Evolutionary conservation across 2,113 vertebrate genomes (phyloP).

Genomic region (Piaya cayana): DNA sequence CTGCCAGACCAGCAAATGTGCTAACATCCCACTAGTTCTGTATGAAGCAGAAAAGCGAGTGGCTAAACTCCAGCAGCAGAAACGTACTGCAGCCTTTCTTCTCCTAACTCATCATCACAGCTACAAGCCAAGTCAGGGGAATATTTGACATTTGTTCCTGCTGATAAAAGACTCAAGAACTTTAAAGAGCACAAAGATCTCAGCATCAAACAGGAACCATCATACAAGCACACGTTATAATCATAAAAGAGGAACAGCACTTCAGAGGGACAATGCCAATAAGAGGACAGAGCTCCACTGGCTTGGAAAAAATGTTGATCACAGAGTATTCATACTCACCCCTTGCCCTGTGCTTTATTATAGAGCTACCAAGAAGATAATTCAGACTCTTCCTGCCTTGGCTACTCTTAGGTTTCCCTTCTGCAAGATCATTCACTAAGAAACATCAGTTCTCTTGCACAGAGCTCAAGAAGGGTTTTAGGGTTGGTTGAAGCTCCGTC

Average conservation of each 20-base stretch:
- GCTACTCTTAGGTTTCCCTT: neutral
- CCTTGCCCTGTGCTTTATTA: neutral
- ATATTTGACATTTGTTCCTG: neutral
- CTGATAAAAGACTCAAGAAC: neutral
- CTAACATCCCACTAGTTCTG: neutral
- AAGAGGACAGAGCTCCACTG: neutral
- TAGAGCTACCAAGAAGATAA: neutral
- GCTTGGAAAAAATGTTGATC: neutral
- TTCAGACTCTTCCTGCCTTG: neutral
- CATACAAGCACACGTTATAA: neutral
- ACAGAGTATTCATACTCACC: neutral
- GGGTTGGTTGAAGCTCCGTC: neutral
- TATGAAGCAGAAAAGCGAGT: neutral
- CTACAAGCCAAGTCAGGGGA: neutral
- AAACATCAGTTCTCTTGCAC: neutral
- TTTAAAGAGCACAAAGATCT: neutral
- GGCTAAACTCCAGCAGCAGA: neutral
- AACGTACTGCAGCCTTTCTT: neutral
- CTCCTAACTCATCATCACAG: neutral
- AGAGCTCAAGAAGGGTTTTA: neutral
- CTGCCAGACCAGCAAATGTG: neutral
- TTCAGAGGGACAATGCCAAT: neutral
- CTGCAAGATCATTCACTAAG: neutral
- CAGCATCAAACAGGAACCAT: neutral
- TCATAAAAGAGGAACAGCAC: neutral